Percentiles rank a stretch among this genome's conserved stretches.
Conservation (phyloP, 1,140 invertebrate species). For the Antheraea mylitta region DNA sequence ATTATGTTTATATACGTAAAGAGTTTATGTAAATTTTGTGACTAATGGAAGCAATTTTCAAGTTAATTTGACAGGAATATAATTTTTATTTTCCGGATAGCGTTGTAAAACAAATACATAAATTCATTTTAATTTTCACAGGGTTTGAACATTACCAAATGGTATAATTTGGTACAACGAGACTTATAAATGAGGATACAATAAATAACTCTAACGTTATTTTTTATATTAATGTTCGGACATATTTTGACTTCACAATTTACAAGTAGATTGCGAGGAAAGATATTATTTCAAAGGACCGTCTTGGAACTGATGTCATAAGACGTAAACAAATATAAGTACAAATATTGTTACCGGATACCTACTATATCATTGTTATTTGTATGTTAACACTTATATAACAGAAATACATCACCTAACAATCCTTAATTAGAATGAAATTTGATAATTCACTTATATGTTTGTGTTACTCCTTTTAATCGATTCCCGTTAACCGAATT, state of each 20-base stretch:
- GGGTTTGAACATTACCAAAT: neutral
- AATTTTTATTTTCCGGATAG: neutral
- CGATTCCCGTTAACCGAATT: too few species aligned
- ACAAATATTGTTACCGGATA: neutral
- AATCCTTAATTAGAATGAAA: neutral
- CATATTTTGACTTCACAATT: neutral
- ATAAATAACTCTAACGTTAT: too few species aligned
- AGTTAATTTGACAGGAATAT: neutral
- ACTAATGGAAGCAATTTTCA: neutral
- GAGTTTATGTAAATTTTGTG: neutral
- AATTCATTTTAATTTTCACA: neutral
- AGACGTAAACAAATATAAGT: neutral
- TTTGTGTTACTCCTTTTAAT: too few species aligned
- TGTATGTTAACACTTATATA: neutral
- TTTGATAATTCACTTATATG: neutral
- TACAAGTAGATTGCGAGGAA: neutral
- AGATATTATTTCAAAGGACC: neutral
- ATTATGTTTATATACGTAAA: neutral
- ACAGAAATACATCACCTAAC: neutral
- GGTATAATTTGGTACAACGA: neutral
- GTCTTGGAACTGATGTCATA: slow-evolving; percentile 9
- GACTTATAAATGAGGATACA: too few species aligned
- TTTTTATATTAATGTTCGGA: neutral
- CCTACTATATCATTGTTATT: too few species aligned
- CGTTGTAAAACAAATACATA: neutral